Evolutionary conservation across 2,113 vertebrate genomes (phyloP).

Genomic region (Sclerurus mexicanus): DNA sequence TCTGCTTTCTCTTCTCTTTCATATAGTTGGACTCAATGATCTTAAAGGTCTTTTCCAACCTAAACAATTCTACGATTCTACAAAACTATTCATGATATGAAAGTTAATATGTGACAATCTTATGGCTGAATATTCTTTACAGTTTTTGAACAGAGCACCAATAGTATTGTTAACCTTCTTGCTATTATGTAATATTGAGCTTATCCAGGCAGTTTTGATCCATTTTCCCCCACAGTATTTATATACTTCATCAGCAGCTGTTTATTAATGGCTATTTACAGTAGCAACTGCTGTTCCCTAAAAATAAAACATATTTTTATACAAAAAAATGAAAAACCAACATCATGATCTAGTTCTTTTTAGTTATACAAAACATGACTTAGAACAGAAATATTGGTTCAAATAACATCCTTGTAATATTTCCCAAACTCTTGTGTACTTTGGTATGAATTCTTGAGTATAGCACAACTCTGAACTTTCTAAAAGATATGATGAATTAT

Average conservation of each 20-base stretch:
- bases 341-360: neutral
- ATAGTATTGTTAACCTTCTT: neutral
- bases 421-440: neutral
- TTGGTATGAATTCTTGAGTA: neutral
- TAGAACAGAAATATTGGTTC: neutral
- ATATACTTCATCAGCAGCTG: neutral
- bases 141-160: neutral
- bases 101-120: neutral
- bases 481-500: neutral
- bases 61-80: neutral
- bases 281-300: neutral
- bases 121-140: neutral
- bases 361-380: neutral
- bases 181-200: neutral
- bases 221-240: neutral
- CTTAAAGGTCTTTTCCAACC: neutral
- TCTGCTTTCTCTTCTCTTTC: neutral
- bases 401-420: neutral
- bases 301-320: neutral
- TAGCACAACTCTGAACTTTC: neutral
- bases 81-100: neutral
- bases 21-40: neutral
- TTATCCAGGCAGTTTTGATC: neutral
- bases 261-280: neutral
- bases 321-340: neutral